Evolutionary conservation across 2,113 vertebrate species (phyloP), one percentile per base, ranked within the genome.

Genomic region (Chaenocephalus aceratus): DNA sequence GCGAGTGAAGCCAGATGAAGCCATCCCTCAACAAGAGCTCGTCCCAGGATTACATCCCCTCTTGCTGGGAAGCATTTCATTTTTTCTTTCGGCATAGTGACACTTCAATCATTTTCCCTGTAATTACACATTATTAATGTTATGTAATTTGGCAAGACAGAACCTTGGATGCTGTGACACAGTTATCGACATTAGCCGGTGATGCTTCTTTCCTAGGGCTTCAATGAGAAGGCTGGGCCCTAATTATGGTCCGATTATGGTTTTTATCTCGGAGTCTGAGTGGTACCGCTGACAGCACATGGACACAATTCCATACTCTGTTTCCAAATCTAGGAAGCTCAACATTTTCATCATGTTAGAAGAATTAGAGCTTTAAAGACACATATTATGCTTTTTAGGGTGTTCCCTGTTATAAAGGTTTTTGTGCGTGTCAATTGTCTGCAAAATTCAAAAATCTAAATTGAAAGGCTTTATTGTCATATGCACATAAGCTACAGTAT

Each of bases 121-220:
- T 93, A 94, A 95, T 94, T 93, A 93, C 86, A 80, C 86, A 69
- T 93, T 94, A 94, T 94, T 93, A 92, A 94, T 93, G 86, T 91
- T 87, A 80, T 79, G 83, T 89, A 88, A 94, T 94, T 93, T 92
- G 74, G 82, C 86, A 70, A 85, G 86, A 88, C 81, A 80, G 86
- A 80, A 85, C 77, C 80, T 85, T 86, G 88, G 86, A 91, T 88
- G 82, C 84, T 73, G 72, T 72, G 79, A 80, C 81, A 88, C 86
- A 83, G 76, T 94, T 93, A 94, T 94, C 92, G 92, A 92, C 91
- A 89, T 91, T 91, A 89, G 82, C 79, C 75, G 53, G 81, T 41
- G 70, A 85, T 77, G 77, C 63, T 63, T 82, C 80, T 86, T 86
- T 92, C 79, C 89, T 85, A 87, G 91, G 85, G 86, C 86, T 93